A percentile compares a stretch with the other conserved stretches of the same genome.
These are phyloP conservation scores for Pseudococcus jackbeardsleyi DNA, from an alignment of 2,888 invertebrate species.

Conservation along the genomic window DNA sequence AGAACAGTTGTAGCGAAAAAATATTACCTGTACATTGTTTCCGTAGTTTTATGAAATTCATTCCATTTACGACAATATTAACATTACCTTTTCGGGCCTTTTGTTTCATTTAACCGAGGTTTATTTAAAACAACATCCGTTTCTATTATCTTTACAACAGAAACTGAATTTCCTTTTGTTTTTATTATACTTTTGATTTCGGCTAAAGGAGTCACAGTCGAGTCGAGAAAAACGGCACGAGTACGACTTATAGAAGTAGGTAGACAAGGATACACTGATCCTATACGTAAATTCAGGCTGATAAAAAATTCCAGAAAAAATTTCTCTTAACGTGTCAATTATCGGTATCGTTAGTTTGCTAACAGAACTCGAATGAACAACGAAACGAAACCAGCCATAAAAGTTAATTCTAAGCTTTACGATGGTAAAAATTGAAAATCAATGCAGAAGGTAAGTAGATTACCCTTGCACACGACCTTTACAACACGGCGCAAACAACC, in stretches of 20 bases:
- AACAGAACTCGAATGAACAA: no score
- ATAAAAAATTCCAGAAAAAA: no score
- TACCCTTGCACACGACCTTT: not conserved
- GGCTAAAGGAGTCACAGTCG: not conserved
- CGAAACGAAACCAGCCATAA: slow-evolving; percentile 5
- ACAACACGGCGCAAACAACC: slow-evolving; percentile 2
- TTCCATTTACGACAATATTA: slow-evolving; percentile 39
- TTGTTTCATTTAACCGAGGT: slow-evolving; percentile 43
- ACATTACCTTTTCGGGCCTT: slow-evolving; percentile 47
- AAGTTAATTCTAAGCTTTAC: slow-evolving; percentile 37
- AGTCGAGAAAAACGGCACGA: no score
- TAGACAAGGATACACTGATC: no score
- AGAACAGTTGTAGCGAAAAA: slow-evolving; percentile 46
- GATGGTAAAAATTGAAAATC: slow-evolving; percentile 39
- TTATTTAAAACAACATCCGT: slow-evolving; percentile 47
- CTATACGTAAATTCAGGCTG: no score
- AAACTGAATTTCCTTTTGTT: slow-evolving; percentile 28
- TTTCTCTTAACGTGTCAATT: no score
- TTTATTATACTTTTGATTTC: not conserved
- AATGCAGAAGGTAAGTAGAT: slow-evolving; percentile 23
- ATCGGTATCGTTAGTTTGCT: no score
- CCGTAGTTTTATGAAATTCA: slow-evolving; percentile 38
- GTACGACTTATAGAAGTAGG: no score
- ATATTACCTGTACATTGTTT: slow-evolving; percentile 49
- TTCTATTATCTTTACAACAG: not conserved